phyloP scores from a whole-genome alignment of 2,888 invertebrate species.

The Matsumyia berberina region DNA sequence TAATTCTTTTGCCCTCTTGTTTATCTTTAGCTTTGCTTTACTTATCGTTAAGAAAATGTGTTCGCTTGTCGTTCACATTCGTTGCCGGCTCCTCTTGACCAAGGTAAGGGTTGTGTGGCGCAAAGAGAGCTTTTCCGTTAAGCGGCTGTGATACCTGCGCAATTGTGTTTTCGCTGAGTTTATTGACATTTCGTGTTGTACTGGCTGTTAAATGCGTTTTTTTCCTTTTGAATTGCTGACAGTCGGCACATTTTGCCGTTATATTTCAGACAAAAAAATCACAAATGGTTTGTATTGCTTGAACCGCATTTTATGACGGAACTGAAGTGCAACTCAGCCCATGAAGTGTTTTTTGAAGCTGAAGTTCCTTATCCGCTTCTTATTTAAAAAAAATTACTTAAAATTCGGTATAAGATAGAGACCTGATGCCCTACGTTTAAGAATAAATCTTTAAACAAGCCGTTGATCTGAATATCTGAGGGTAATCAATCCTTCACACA shows the following conservation, averaged over 20 bases:
- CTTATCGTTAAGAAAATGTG: slow-evolving; percentile 49
- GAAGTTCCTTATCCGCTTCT: too few species aligned
- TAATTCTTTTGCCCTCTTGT: slow-evolving; percentile 26
- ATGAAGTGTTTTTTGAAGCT: too few species aligned
- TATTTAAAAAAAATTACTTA: too few species aligned
- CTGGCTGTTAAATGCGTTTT: neutral
- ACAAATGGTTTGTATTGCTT: too few species aligned
- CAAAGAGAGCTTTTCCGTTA: slow-evolving; percentile 41
- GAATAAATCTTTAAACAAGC: too few species aligned
- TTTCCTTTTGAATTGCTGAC: slow-evolving; percentile 6
- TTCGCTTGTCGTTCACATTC: slow-evolving; percentile 11
- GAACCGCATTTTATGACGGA: too few species aligned
- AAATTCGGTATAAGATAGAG: too few species aligned
- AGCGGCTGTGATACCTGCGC: slow-evolving; percentile 46
- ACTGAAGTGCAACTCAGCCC: too few species aligned
- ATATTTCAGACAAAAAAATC: neutral
- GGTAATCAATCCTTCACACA: too few species aligned
- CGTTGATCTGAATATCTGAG: too few species aligned
- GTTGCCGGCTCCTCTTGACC: slow-evolving; percentile 44
- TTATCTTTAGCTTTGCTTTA: slow-evolving; percentile 8
- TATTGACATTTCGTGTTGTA: slow-evolving; percentile 42
- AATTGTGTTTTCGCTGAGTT: slow-evolving; percentile 51
- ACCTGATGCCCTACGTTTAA: too few species aligned
- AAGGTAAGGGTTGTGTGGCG: slow-evolving; percentile 41
- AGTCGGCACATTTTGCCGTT: neutral